Conservation (phyloP, 1,140 invertebrate species). For the Linepithema humile region DNA sequence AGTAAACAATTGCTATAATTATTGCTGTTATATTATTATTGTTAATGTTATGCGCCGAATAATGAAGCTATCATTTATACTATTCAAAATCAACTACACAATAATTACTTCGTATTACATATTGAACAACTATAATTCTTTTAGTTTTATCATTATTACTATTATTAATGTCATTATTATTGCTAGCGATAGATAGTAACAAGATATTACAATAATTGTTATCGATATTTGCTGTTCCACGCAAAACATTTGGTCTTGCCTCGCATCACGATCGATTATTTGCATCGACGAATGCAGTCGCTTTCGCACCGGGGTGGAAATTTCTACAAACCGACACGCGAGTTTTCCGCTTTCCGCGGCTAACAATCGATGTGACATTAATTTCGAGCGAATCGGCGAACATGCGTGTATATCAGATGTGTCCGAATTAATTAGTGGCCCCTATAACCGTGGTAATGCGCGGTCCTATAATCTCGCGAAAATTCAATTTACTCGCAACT, state of each 20-base stretch:
- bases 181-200: neutral
- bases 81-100: neutral
- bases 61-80: neutral
- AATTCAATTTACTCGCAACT: slow-evolving; percentile 14
- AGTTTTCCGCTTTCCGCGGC: slow-evolving; percentile 31
- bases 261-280: slow-evolving; percentile 24
- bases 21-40: neutral
- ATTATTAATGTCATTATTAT: neutral
- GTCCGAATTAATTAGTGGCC: slow-evolving; percentile 50
- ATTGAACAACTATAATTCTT: neutral
- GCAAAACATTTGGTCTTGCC: neutral
- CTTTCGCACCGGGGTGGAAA: slow-evolving; percentile 4
- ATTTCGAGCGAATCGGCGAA: slow-evolving; percentile 19
- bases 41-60: neutral
- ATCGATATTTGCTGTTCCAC: neutral
- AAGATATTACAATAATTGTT: neutral
- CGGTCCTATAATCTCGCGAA: slow-evolving; percentile 18
- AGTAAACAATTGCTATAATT: neutral
- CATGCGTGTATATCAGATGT: neutral
- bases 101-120: neutral
- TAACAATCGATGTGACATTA: slow-evolving; percentile 31
- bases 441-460: slow-evolving; percentile 35
- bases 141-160: neutral
- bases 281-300: slow-evolving; percentile 7
- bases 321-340: slow-evolving; percentile 29